Base-by-base conservation (phyloP, 2,888 invertebrate species). In the Nomada fucata region DNA sequence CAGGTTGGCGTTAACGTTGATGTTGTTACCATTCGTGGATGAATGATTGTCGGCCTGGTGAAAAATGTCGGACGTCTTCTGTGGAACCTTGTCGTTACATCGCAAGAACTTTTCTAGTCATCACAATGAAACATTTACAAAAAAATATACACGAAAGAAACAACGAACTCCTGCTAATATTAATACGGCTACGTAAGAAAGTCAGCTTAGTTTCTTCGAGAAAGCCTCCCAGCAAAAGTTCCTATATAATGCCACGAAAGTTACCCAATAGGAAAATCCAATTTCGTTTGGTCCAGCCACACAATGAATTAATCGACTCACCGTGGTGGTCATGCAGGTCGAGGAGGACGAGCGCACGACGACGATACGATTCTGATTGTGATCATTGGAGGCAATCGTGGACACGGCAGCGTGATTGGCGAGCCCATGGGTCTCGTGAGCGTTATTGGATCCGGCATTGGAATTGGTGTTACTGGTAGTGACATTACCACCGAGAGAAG, bases 341-440 rank as follows among this genome's bases (percentile, higher is more conserved):
- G 92, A 87, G 76, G 91, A 89, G 73, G 93, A 90, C 52, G 93
- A 92, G 86, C 93, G 91, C 57, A 93, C 92, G 83, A 93, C 93
- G 84, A 93, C 93, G 88, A 93, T 93, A 81, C 93, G 90, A 89
- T 93, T 93, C 89, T 93, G 93, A 87, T 93, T 93, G 90, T 93
- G 93, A 89, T 93, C 93, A 86, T 90, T 92, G 73, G 91, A 90
- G 80, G 90, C 90, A 74, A 91, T 89, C 76, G 89, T 89, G 74
- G 91, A 90, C 63, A 92, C 90, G 60, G 88, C 87, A 44, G 88
- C 89, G 68, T 88, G 89, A 84, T 90, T 91, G 74, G 89, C 82
- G 82, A 90, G 79, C 74, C 89, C 85, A 76, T 90, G 91, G 73
- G 89, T 89, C 86, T 92, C 91, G 86, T 89, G 91, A 78, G 85